Percentiles rank a stretch among this genome's conserved stretches.
These are phyloP conservation scores for Pomacea maculata DNA, from an alignment of 1,140 invertebrate species.

Conservation along the genomic window DNA sequence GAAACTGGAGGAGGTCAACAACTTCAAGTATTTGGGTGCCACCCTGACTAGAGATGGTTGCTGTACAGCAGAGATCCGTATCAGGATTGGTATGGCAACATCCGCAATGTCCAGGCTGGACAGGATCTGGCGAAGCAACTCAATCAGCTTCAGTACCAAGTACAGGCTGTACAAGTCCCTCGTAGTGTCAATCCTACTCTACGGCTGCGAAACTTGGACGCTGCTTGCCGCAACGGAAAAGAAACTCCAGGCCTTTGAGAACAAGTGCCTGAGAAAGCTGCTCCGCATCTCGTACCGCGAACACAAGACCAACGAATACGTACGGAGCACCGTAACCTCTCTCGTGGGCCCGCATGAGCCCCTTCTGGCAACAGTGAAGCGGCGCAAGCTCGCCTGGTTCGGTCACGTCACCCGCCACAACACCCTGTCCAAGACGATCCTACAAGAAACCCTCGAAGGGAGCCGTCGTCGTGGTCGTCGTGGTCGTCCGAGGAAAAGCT, in stretches of 20 bases:
- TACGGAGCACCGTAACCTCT: not conserved
- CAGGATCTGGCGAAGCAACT: not conserved
- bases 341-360: not conserved
- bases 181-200: not conserved
- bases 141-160: not conserved
- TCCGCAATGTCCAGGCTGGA: not conserved
- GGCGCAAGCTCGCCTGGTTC: no score
- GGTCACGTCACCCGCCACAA: no score
- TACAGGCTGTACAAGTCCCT: not conserved
- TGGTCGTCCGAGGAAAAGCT: no score
- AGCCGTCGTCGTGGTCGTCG: no score
- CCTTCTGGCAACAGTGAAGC: not conserved
- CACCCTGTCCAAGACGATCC: no score
- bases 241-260: not conserved
- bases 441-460: no score
- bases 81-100: not conserved
- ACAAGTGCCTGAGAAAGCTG: not conserved
- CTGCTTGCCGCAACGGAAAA: not conserved
- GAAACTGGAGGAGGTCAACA: not conserved
- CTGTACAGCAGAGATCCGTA: not conserved
- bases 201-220: not conserved
- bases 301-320: not conserved
- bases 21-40: not conserved
- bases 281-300: not conserved
- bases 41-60: not conserved